These are phyloP conservation scores for Sycophaga agraensis DNA, from an alignment of 1,140 invertebrate genomes.

Conservation along the genomic window DNA sequence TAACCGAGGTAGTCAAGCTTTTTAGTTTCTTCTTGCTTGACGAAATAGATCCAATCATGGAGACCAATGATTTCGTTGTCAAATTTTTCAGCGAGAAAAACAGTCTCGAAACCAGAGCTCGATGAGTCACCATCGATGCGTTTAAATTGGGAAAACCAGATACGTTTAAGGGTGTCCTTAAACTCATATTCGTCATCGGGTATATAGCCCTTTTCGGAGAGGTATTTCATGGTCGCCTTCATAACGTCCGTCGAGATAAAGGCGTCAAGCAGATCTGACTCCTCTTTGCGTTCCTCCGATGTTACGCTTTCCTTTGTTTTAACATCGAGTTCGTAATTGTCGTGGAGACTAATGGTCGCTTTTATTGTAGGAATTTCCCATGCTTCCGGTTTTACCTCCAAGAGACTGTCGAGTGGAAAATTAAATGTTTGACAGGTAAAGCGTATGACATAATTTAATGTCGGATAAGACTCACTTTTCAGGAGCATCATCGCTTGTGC, in stretches of 20 bases:
- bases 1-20: constrained; percentile 63
- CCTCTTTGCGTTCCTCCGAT: constrained; percentile 59
- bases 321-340: constrained; percentile 58
- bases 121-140: constrained; percentile 56
- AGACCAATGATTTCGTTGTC: constrained; percentile 62
- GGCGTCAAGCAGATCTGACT: constrained; percentile 61
- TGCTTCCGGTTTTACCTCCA: constrained; percentile 47
- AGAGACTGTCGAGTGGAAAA: constrained; percentile 42
- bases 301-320: constrained; percentile 61
- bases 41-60: constrained; percentile 66
- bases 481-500: constrained; percentile 49
- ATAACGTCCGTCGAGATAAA: constrained; percentile 64
- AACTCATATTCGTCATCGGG: constrained; percentile 55
- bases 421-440: neutral
- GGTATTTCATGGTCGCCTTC: constrained; percentile 60
- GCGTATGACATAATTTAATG: no score
- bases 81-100: constrained; percentile 64
- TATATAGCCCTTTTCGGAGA: constrained; percentile 58
- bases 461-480: constrained; percentile 46
- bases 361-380: constrained; percentile 55
- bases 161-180: constrained; percentile 55
- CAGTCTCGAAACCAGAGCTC: constrained; percentile 64
- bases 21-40: constrained; percentile 58
- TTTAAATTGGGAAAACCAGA: constrained; percentile 63
- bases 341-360: constrained; percentile 50